Conservation (phyloP, 92 coral and sea anemone species). For the Palythoa heliodiscus region DNA sequence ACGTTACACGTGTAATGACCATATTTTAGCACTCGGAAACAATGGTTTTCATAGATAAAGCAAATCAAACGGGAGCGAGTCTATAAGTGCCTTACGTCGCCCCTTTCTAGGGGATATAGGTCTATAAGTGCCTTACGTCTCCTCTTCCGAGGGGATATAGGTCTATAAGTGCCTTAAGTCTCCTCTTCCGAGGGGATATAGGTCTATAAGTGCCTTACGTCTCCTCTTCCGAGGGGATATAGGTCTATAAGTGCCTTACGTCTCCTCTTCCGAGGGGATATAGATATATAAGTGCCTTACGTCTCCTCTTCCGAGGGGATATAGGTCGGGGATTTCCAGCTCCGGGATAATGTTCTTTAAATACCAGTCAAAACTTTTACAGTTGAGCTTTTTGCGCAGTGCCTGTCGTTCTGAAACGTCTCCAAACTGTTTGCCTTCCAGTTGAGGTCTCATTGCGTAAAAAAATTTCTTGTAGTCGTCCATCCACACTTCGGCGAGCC, state of each 20-base stretch:
- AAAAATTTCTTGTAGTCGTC: slow-evolving; percentile 89
- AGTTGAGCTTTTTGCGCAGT: slow-evolving; percentile 69
- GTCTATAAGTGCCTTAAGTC: slow-evolving; percentile 72
- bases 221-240: slow-evolving; percentile 94
- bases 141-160: slow-evolving; percentile 92
- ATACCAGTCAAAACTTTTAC: slow-evolving; percentile 94
- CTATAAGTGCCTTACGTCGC: not conserved
- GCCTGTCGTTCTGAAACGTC: slow-evolving; percentile 77
- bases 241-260: slow-evolving; percentile 66
- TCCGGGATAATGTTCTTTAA: slow-evolving; percentile 91
- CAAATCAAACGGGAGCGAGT: not conserved
- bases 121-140: slow-evolving; percentile 64
- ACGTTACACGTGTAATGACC: too few species aligned
- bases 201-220: slow-evolving; percentile 67
- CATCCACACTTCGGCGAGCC: slow-evolving; percentile 97
- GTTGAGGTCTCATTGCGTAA: slow-evolving; percentile 88
- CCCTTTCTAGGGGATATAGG: too few species aligned
- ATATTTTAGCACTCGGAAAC: too few species aligned
- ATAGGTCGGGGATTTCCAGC: slow-evolving; percentile 82
- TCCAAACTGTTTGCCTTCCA: slow-evolving; percentile 72
- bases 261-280: slow-evolving; percentile 95
- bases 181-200: slow-evolving; percentile 92
- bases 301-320: slow-evolving; percentile 96
- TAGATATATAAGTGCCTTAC: slow-evolving; percentile 47
- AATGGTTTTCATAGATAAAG: too few species aligned